phyloP scores from a whole-genome alignment of 2,888 invertebrate species.

The Phlogophora meticulosa region DNA sequence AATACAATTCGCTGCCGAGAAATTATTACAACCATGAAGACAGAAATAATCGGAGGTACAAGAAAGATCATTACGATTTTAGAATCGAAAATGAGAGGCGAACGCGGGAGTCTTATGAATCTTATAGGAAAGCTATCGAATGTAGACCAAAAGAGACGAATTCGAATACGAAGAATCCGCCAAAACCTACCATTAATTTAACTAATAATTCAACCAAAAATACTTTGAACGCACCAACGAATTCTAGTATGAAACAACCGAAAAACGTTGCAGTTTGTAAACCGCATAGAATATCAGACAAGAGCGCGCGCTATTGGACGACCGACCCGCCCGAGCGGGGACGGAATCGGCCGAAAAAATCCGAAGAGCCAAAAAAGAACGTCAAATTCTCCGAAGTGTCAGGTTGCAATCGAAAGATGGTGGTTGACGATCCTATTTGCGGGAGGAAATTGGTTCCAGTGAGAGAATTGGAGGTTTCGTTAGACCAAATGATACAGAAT shows the following conservation, averaged over 20 bases:
- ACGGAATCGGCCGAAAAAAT: conserved; percentile 75
- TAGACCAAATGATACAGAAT: conserved; percentile 89
- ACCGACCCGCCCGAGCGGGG: conserved; percentile 80
- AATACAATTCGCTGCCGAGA: conserved; percentile 87
- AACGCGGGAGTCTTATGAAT: conserved; percentile 78
- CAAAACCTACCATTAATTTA: conserved; percentile 47
- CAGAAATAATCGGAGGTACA: conserved; percentile 76
- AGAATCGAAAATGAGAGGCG: conserved; percentile 83
- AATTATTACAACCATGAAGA: conserved; percentile 84
- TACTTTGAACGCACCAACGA: conserved; percentile 62
- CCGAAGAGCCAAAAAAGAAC: conserved; percentile 86
- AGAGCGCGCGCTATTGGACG: conserved; percentile 86
- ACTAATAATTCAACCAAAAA: conserved; percentile 45
- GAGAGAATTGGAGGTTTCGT: conserved; percentile 87
- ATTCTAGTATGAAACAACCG: conserved; percentile 64
- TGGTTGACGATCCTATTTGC: conserved; percentile 86
- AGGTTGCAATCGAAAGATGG: conserved; percentile 87
- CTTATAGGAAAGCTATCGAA: conserved; percentile 70
- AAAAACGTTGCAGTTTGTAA: conserved; percentile 88
- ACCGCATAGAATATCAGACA: conserved; percentile 83
- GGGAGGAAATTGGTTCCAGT: conserved; percentile 87
- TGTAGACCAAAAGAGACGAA: conserved; percentile 58
- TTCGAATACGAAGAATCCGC: conserved; percentile 54
- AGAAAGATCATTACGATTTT: conserved; percentile 87
- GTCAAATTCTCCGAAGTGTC: conserved; percentile 90